Conservation (phyloP, 2,888 invertebrate genomes). For the Tenthredo scrophulariae region DNA sequence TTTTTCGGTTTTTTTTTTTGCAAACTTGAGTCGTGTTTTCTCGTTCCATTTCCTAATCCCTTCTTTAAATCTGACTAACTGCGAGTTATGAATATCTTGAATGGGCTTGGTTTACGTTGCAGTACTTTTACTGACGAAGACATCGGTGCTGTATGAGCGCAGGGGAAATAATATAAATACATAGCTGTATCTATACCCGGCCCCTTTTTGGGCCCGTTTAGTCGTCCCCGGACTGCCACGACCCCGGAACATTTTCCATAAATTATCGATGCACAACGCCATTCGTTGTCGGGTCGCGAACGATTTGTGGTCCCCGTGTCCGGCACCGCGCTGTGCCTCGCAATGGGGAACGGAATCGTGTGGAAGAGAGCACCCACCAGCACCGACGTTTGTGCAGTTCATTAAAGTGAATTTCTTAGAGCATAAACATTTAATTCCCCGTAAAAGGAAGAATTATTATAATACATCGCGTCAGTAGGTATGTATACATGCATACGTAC, state of each 20-base stretch:
- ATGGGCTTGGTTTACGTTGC: not conserved
- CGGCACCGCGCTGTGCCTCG: conserved; percentile 50
- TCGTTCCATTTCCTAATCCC: not conserved
- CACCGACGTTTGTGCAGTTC: conserved; percentile 48
- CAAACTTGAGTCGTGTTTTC: not conserved
- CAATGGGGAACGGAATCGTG: conserved; percentile 44
- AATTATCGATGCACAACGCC: conserved; percentile 50
- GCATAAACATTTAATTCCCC: conserved; percentile 54
- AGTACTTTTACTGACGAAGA: not conserved
- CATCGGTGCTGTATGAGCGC: not conserved
- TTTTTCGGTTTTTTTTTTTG: no score
- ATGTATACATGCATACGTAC: conserved; percentile 44
- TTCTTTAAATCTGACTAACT: not conserved
- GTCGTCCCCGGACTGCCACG: conserved; percentile 28
- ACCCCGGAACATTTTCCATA: conserved; percentile 51
- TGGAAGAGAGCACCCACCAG: conserved; percentile 37
- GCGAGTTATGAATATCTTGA: not conserved
- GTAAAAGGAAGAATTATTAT: conserved; percentile 47
- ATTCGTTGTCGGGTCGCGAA: conserved; percentile 52
- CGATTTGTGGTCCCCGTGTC: conserved; percentile 48
- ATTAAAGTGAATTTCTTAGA: conserved; percentile 52
- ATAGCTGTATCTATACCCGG: not conserved
- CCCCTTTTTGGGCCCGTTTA: conserved; percentile 27
- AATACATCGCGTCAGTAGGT: not conserved
- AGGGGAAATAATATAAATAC: not conserved